A percentile compares a stretch with the other conserved stretches of the same genome.
Conservation (phyloP, 2,888 invertebrate species). For the Trilocha varians region DNA sequence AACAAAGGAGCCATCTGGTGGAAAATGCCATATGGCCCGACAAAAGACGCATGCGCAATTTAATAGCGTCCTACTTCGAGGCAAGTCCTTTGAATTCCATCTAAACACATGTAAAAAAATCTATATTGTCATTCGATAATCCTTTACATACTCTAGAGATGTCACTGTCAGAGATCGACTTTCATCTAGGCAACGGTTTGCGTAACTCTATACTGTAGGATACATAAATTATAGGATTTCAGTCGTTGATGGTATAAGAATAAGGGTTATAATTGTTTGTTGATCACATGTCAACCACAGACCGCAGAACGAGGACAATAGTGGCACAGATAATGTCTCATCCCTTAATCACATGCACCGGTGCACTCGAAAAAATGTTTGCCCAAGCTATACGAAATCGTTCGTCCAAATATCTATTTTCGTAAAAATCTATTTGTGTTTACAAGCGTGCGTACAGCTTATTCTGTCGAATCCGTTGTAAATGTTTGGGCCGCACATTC, state of each 20-base stretch:
- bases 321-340: conserved; percentile 63
- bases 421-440: conserved; percentile 45
- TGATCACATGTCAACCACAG: conserved; percentile 44
- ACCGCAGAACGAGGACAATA: conserved; percentile 66
- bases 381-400: conserved; percentile 45
- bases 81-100: conserved; percentile 42
- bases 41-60: conserved; percentile 69
- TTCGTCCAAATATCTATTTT: conserved; percentile 53
- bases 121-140: conserved; percentile 69
- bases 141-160: conserved; percentile 67
- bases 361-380: conserved; percentile 65
- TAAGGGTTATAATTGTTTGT: conserved; percentile 34
- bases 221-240: conserved; percentile 13
- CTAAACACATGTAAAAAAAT: conserved; percentile 52
- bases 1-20: conserved; percentile 63
- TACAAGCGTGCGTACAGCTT: conserved; percentile 44
- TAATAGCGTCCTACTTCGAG: conserved; percentile 61
- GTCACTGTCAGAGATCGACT: conserved; percentile 69
- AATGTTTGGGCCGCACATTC: conserved; percentile 41
- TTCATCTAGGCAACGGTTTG: conserved; percentile 66
- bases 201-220: conserved; percentile 60
- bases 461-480: conserved; percentile 41
- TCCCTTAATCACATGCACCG: conserved; percentile 72
- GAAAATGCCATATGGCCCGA: conserved; percentile 64
- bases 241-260: conserved; percentile 24